Evolutionary conservation across 2,113 vertebrate genomes (phyloP), one percentile per base, ranked within the genome.

Genomic region (Aphyosemion australe): DNA sequence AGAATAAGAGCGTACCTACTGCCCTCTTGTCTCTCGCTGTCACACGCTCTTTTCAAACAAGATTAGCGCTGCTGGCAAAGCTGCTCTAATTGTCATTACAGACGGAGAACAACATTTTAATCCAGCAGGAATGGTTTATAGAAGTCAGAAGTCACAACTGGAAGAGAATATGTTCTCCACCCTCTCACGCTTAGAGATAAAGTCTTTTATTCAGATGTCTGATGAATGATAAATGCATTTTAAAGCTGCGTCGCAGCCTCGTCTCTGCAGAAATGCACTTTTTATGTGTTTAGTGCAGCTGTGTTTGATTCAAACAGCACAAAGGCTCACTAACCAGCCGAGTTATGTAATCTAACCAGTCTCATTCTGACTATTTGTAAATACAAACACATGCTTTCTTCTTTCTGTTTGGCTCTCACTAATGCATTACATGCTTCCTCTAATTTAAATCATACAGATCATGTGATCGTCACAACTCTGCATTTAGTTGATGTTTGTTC

Each of bases 21-120:
- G 63, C 76, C 60, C 67, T 51, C 59, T 51, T 43, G 74, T 55
- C 61, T 59, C 21, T 21, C 0, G 46, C 73, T 80, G 71, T 71
- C 79, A 78, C 32, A 20, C 71, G 60, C 65, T 62, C 67, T 62
- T 77, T 82, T 80, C 74, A 71, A 21, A 34, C 14, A 11, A 63
- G 83, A 78, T 85, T 76, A 85, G 71, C n/a, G 0, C 45, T 1
- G 10, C 65, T 55, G 76, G 70, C 75, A 8, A 54, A 18, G 68
- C 67, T 59, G 43, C 37, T 59, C 14, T 78, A 56, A 79, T 73
- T 84, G 85, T 79, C 67, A 72, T 75, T 26, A 67, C 51, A 1
- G 3, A 55, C 45, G 16, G 57, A 51, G 59, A 62, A 42, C 70
- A 42, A 53, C 53, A 11, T 72, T 79, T 75, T 72, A 77, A 70